Evolutionary conservation across 2,888 invertebrate genomes (phyloP), one percentile per base, ranked within the genome.

Genomic region (Epinotia nisella): DNA sequence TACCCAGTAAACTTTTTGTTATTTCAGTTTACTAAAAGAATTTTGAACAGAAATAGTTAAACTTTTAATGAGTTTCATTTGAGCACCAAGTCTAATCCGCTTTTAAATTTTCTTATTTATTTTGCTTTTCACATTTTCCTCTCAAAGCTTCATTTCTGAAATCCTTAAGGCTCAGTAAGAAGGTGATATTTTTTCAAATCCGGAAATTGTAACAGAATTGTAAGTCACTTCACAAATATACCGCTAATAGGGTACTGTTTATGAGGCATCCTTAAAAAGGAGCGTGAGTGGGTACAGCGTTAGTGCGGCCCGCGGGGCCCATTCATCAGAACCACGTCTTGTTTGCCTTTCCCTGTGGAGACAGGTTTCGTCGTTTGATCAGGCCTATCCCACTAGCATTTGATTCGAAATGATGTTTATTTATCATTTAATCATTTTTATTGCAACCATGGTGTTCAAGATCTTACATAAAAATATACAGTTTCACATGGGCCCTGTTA

Each of bases 251-350:
- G 69, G 73, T 73, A 69, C 68, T 72, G 72, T 56, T 72, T 72
- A 72, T 62, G 72, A 72, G 67, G 67, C 62, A 71, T 41, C 51
- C 24, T 24, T 11, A 64, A 64, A 79, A 80, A 76, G 76, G 76
- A 78, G 70, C 71, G 75, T 77, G 80, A 79, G 78, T 82, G 79
- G 80, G 77, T 76, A 77, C 77, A 76, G 75, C 82, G 84, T 82
- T 78, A 78, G 77, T 53, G 62, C 75, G 80, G 80, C 87, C 86
- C 87, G 70, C 70, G 85, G 76, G 89, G 76, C 82, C 82, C 85
- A 86, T 90, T 87, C 84, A 85, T 90, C 90, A 90, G 81, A 85
- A 83, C 83, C 81, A 80, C 80, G 88, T 88, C 87, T 86, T 85
- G 87, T 88, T 87, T 83, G 82, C 82, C 81, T 77, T 76, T 79